Evolutionary conservation across 2,888 invertebrate species (phyloP).

Genomic region (Belgica antarctica): DNA sequence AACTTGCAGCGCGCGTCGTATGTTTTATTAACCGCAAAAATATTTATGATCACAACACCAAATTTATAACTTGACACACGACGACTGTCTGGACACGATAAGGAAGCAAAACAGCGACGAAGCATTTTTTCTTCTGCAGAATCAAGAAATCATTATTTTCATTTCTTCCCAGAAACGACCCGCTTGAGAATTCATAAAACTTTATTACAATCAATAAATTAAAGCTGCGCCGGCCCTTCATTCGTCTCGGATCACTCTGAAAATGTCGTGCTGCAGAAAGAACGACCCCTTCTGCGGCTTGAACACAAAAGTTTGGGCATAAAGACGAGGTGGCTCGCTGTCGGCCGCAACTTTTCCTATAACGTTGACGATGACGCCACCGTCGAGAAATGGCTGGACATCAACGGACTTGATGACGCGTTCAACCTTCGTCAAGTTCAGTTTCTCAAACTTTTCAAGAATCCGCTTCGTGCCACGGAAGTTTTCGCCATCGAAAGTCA

Average conservation of each 20-base stretch:
- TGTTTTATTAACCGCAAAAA: conserved; percentile 10
- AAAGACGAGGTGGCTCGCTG: background rate
- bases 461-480: conserved; percentile 8
- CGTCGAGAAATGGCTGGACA: conserved; percentile 9
- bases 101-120: too few relatives aligned
- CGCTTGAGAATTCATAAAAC: background rate
- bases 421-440: background rate
- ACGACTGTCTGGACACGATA: background rate
- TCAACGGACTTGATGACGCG: background rate
- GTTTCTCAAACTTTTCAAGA: background rate
- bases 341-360: background rate
- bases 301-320: conserved; percentile 28
- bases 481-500: conserved; percentile 2
- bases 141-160: background rate
- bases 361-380: conserved; percentile 22
- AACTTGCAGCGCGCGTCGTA: background rate
- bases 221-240: background rate
- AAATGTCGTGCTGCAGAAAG: conserved; percentile 27
- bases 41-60: background rate
- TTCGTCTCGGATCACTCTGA: conserved; percentile 19
- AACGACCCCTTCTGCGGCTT: conserved; percentile 18
- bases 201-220: conserved; percentile 30
- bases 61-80: background rate
- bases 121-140: too few relatives aligned
- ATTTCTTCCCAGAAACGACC: conserved; percentile 1